Base-by-base conservation (phyloP, 1,140 invertebrate genomes). In the Drosophila sucinea region DNA sequence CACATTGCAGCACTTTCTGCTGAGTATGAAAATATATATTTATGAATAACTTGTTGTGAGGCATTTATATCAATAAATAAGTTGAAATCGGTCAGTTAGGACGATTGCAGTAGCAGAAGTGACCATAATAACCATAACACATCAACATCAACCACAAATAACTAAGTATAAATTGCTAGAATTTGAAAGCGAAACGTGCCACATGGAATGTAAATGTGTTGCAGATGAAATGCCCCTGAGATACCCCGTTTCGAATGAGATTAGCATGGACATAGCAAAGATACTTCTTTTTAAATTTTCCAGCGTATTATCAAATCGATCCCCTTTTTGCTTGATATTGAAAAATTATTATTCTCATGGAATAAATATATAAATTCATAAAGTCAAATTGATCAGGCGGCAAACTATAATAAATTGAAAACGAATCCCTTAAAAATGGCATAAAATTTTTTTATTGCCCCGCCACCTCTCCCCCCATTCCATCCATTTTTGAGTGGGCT, bases 391-490 rank as follows among this genome's bases (percentile, higher is more conserved):
- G 65, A 78, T 68, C 57, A 63, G 67, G 54, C 71, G 47, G 40
- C 73, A 68, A 76, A 78, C 68, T 79, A 77, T 65, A 83, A 84
- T 79, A 84, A 84, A 83, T 83, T 84, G 76, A 76, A 84, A 76
- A 77, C 56, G 65, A 79, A 73, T 61, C 76, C 65, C 71, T 69
- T 68, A 70, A 83, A 83, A 83, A 72, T 70, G 40, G 62, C 65
- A 79, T 79, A 79, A 65, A 69, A 76, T 60, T 38, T 66, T 67
- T 79, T 69, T 74, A 78, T 72, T 66, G 70, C 38, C 32, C 6
- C 41, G 17, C 5, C n/a, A 4, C 41, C n/a, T 17, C 3, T n/a
- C 41, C 17, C n/a, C n/a, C 17, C 3, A 1, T 1, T 33, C 57
- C 11, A 8, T 51, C 33, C 4, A 10, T n/a, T 23, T 51, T 6